Base-by-base conservation (phyloP, 37 sponge, comb jelly and placozoan species). In the Halisarca cf. caerulea region DNA sequence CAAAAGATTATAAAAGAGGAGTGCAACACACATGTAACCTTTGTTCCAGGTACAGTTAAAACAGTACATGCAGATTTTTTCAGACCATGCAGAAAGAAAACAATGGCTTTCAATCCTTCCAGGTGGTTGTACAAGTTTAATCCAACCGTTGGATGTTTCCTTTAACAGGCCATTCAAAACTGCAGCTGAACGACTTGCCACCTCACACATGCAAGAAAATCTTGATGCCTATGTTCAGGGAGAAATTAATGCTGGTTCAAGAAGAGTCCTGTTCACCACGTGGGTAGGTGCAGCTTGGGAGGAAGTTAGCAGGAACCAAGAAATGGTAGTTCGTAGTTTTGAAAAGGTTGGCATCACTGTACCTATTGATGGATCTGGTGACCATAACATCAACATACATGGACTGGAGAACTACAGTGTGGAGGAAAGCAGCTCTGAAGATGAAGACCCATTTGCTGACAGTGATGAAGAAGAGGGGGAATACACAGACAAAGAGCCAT, bases 261-360 rank as follows among this genome's bases (percentile, higher is more conserved):
- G 88, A 9, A 43, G 83, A 38, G 54, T 88, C 37, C 51, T 83
- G 80, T 37, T 88, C 25, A 83, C 70, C 1, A 83, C 78, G 18
- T 88, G 89, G 89, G 84, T 84, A 47, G 89, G 89, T 6, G 39
- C 83, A 47, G 84, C 89, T n/a, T 88, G 84, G 89, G 89, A 78
- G 59, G 84, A 88, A 35, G 66, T 88, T 35, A 21, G 58, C 35
- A n/a, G 55, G 2, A 78, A 88, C 27, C 74, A 59, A 42, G 89
- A 88, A 9, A 88, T 83, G 80, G 44, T 70, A 3, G n/a, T 61
- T 23, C 59, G 84, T 11, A 54, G 71, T 0, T 84, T 84, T 51
- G 58, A 80, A 38, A 89, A 89, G 41, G 80, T 62, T 81, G 85
- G 89, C 8, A 79, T 89, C n/a, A 69, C 81, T 47, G 85, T 80